Base-by-base conservation (phyloP, 2,888 invertebrate species). In the Patella caerulea region DNA sequence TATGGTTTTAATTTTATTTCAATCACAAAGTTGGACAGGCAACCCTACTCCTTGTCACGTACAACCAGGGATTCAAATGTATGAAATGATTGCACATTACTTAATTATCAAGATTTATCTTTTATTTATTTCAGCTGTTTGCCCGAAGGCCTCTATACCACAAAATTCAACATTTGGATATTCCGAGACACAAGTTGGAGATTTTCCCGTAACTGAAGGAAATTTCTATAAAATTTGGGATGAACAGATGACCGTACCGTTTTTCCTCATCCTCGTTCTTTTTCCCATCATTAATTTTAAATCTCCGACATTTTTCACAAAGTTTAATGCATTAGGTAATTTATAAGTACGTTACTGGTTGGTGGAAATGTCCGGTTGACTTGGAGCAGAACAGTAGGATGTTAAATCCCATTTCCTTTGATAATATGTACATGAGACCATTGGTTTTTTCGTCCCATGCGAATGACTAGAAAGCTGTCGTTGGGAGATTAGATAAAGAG, bases 301-400 rank as follows among this genome's bases (percentile, higher is more conserved):
- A 83, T 95, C 96, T 29, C 95, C 97, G 0, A 95, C 96, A 0
- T 97, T 98, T 90, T 98, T 98, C 92, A 96, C 97, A 15, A 97
- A 96, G 91, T 97, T 97, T 88, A 97, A 97, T 92, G 96, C 97
- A 75, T 92, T 97, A 78, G 97, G 97, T 96, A 92, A 93, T 94
- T 94, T 90, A 55, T 24, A 52, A 14, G 29, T 52, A 71, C 12
- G 14, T 45, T 45, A 9, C 9, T 45, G 45, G 7, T 45, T 14
- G 11, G 29, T 70, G 17, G 15, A 70, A 56, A 29, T n/a, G n/a
- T n/a, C n/a, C n/a, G n/a, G n/a, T n/a, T n/a, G n/a, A n/a, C n/a
- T n/a, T n/a, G 7, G 9, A 45, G 9, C 45, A 45, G 45, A 45
- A 45, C 7, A 45, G 7, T 45, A 9, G 45, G 9, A 45, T 45